phyloP scores from a whole-genome alignment of 2,113 vertebrate species.

The Sinocyclocheilus maitianheensis region DNA sequence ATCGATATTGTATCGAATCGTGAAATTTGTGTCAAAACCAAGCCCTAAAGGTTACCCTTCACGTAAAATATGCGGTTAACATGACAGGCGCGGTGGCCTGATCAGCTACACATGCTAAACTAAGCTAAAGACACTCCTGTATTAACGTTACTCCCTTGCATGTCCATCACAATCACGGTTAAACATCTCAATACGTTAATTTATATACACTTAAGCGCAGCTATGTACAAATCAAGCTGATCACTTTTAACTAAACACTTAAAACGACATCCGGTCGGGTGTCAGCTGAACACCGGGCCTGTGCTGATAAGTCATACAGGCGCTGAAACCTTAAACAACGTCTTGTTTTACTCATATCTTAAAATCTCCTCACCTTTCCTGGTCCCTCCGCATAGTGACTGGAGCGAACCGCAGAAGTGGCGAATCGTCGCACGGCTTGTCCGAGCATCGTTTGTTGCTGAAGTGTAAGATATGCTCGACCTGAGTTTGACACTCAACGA shows the following conservation, averaged over 20 bases:
- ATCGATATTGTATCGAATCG: no score
- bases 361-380: conserved; percentile 77
- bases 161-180: neutral
- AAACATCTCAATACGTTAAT: neutral
- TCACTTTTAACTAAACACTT: neutral
- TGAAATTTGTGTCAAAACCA: no score
- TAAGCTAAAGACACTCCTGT: no score
- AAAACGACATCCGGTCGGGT: conserved; percentile 69
- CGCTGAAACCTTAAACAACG: neutral
- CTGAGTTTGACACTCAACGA: conserved; percentile 44
- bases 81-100: neutral
- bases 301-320: neutral
- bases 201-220: neutral
- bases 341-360: neutral
- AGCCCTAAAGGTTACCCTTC: neutral
- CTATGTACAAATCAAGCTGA: neutral
- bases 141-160: no score
- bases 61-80: neutral
- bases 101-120: neutral
- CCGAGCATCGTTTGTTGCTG: conserved; percentile 75
- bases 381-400: conserved; percentile 91
- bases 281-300: conserved; percentile 58
- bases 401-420: conserved; percentile 86
- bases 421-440: conserved; percentile 82
- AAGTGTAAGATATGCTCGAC: neutral